Conservation (phyloP, 2,113 vertebrate genomes). For the Phrynosoma platyrhinos region DNA sequence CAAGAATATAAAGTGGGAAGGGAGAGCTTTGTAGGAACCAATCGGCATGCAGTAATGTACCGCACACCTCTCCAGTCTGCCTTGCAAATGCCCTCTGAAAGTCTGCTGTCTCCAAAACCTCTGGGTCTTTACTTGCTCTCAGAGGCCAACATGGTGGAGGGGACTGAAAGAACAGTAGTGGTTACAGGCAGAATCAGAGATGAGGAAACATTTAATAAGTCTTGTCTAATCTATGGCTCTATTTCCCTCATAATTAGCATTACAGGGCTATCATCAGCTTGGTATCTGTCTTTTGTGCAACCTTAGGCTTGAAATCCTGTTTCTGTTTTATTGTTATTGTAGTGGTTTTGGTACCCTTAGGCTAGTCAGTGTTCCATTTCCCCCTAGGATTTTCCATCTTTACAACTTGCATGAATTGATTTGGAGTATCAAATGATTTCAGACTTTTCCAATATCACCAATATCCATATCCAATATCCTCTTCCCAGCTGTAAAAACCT, state of each 20-base stretch:
- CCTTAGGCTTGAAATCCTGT: background rate
- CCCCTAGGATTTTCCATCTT: background rate
- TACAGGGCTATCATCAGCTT: background rate
- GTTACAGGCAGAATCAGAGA: background rate
- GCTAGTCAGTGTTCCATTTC: background rate
- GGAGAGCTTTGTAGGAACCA: background rate
- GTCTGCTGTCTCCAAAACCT: background rate
- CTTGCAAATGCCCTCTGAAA: background rate
- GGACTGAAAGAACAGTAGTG: background rate
- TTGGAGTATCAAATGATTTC: background rate
- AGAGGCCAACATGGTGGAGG: background rate
- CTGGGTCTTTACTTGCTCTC: background rate
- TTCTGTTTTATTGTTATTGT: background rate
- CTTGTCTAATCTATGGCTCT: background rate
- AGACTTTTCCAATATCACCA: too few species aligned
- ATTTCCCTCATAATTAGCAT: background rate
- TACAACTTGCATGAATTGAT: background rate
- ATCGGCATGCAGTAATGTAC: background rate
- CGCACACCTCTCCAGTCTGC: background rate
- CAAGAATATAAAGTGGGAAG: background rate
- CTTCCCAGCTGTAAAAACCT: slow-evolving; percentile 20
- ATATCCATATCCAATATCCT: too few species aligned
- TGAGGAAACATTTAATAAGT: background rate
- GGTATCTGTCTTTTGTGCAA: too few species aligned
- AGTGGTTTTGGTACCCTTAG: background rate